These are phyloP conservation scores for Microvelia longipes DNA, from an alignment of 1,140 invertebrate species.

Conservation along the genomic window DNA sequence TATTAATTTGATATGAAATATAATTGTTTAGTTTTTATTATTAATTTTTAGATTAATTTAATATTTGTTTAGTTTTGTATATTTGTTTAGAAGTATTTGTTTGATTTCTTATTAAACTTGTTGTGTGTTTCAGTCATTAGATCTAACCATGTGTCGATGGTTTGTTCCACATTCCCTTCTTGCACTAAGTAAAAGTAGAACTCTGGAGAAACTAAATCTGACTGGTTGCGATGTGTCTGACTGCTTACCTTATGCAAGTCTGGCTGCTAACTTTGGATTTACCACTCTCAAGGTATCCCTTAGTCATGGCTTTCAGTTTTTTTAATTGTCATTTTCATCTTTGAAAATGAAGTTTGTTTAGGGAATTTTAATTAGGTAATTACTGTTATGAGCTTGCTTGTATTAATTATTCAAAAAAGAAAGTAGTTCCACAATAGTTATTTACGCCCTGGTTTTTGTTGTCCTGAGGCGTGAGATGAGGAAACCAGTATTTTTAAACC, in stretches of 20 bases:
- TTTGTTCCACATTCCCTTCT: slow-evolving; percentile 49
- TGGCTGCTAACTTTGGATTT: slow-evolving; percentile 56
- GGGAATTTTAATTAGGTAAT: not conserved
- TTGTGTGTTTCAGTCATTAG: slow-evolving; percentile 36
- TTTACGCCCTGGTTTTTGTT: too few relatives aligned
- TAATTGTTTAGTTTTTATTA: too few relatives aligned
- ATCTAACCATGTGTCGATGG: slow-evolving; percentile 51
- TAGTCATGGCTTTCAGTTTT: not conserved
- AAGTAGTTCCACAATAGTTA: too few relatives aligned
- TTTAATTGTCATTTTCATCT: not conserved
- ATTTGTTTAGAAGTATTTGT: too few relatives aligned
- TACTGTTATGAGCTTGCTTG: not conserved
- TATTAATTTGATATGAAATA: too few relatives aligned
- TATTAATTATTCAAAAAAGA: not conserved
- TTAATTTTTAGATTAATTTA: too few relatives aligned
- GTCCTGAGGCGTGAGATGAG: too few relatives aligned
- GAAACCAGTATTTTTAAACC: too few relatives aligned
- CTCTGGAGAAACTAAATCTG: slow-evolving; percentile 40
- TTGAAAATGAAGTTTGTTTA: not conserved
- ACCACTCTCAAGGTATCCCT: slow-evolving; percentile 43
- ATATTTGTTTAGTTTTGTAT: too few relatives aligned
- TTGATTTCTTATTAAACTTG: too few relatives aligned
- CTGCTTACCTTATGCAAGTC: slow-evolving; percentile 55
- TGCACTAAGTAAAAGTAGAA: slow-evolving; percentile 47
- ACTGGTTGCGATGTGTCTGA: slow-evolving; percentile 47